Evolutionary conservation across 2,888 invertebrate genomes (phyloP), one percentile per base, ranked within the genome.

Genomic region (Lamproptera curius): DNA sequence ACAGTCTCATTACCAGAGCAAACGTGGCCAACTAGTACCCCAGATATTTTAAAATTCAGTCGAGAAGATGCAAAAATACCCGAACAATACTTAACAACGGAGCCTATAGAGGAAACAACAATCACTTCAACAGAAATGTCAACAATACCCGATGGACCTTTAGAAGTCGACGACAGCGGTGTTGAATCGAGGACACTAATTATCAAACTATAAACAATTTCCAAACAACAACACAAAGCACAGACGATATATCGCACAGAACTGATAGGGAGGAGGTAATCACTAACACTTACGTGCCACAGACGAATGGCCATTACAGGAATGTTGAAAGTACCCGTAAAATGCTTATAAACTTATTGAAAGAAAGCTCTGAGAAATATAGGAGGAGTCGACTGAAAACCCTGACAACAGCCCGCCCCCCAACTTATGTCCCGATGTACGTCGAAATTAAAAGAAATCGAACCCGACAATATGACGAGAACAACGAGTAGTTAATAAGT

Each of bases 51-150:
- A 1, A 79, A 76, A 53, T 87, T 87, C 42, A 76, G 73, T 20
- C 73, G 70, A 2, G 81, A 77, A 62, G 87, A 87, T 53, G 87
- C 87, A 0, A 84, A 76, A 70, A 54, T 82, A 28, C 81, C 86
- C 11, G 67, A 76, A 15, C 67, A 76, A 15, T 81, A 83, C 53
- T 53, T 62, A 16, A 61, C 66, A 42, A 51, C 61, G 42, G 63
- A 61, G 48, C 46, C 55, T 38, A 34, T 23, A 6, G 35, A 38
- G 34, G 59, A 63, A 49, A 2, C 31, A 31, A 42, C 39, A 23
- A 42, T 51, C 34, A 31, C 47, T 17, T 49, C 42, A 28, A 56
- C 53, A 17, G 62, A 61, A 56, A 16, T 9, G 52, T 31, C 64
- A 56, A 45, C 31, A 13, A 11, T 31, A 11, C 9, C n/a, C 1